Evolutionary conservation across 2,797 vertebrate genomes (phyloP).

Genomic region (Linurgus olivaceus): DNA sequence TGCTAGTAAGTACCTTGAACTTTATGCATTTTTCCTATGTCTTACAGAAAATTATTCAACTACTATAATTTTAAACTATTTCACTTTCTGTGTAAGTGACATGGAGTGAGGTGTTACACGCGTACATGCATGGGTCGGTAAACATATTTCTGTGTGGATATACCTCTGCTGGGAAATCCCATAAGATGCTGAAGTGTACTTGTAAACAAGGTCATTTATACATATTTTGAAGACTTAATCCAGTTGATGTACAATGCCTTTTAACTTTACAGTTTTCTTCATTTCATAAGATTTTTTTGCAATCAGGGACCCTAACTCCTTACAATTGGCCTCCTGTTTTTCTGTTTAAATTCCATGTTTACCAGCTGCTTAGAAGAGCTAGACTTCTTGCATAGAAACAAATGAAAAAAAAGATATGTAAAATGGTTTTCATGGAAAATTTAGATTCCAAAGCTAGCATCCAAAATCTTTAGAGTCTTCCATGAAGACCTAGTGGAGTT

Average conservation of each 20-base stretch:
- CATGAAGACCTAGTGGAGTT: neutral
- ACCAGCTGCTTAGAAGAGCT: neutral
- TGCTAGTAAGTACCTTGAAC: neutral
- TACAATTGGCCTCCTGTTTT: neutral
- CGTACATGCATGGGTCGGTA: rapidly evolving
- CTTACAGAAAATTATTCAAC: neutral
- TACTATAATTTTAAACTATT: neutral
- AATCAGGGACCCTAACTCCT: neutral
- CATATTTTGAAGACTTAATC: neutral
- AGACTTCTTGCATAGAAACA: neutral
- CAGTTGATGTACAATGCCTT: neutral
- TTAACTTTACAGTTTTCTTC: neutral
- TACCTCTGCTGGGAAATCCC: neutral
- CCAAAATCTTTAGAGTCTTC: neutral
- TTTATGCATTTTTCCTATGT: neutral
- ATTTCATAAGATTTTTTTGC: neutral
- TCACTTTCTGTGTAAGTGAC: neutral
- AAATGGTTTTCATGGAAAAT: neutral
- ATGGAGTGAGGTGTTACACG: neutral
- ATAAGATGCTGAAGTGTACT: neutral
- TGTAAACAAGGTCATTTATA: neutral
- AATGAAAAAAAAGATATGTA: neutral
- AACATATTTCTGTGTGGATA: neutral
- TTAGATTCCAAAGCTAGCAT: neutral
- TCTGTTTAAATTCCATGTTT: neutral